These are phyloP conservation scores for Phyllotreta cruciferae DNA, from an alignment of 2,888 invertebrate species.

Conservation along the genomic window DNA sequence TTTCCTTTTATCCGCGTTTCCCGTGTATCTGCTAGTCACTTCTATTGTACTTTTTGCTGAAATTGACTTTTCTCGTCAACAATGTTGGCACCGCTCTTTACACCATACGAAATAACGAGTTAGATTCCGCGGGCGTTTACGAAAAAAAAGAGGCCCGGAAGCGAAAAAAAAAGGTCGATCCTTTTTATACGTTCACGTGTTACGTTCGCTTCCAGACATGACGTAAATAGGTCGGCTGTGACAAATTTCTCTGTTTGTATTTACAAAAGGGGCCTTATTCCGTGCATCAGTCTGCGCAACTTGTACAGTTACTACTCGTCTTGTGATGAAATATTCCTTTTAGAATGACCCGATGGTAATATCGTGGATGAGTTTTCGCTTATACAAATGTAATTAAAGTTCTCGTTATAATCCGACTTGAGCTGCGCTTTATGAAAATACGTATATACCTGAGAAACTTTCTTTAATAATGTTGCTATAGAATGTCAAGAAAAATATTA, in stretches of 20 bases:
- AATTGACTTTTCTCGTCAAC: slow-evolving; percentile 2
- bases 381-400: slow-evolving; percentile 4
- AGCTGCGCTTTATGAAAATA: no score
- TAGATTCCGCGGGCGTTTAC: slow-evolving; percentile 30
- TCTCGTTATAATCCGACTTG: no score
- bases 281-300: neutral
- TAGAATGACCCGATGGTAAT: slow-evolving; percentile 9
- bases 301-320: slow-evolving; percentile 1
- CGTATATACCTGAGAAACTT: no score
- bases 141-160: slow-evolving; percentile 34
- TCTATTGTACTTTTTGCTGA: slow-evolving; percentile 4
- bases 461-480: no score
- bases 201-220: slow-evolving; percentile 39
- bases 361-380: neutral
- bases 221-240: slow-evolving; percentile 49
- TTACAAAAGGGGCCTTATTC: slow-evolving; percentile 34
- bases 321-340: slow-evolving; percentile 12
- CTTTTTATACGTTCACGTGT: slow-evolving; percentile 41
- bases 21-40: neutral
- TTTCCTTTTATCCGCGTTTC: no score
- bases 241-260: slow-evolving; percentile 49
- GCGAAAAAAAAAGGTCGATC: slow-evolving; percentile 36
- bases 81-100: neutral
- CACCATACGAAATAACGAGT: slow-evolving; percentile 11
- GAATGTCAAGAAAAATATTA: no score